Conservation (phyloP, 2,113 vertebrate genomes). For the Myiopsitta monachus region DNA sequence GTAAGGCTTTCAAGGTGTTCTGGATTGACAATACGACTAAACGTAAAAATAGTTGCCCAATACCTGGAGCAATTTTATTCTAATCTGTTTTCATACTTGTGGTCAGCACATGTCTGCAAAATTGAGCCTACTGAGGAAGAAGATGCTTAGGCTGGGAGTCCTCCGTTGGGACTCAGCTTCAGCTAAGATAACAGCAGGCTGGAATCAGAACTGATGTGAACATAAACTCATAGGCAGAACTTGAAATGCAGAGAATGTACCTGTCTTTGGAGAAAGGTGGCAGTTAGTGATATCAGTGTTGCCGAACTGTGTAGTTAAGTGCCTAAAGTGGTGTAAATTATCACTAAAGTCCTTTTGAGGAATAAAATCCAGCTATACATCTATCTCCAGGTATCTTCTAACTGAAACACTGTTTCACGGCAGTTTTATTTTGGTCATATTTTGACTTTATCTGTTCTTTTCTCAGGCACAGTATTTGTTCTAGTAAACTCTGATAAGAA, state of each 20-base stretch:
- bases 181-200: neutral
- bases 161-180: neutral
- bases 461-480: slow-evolving; percentile 40
- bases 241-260: neutral
- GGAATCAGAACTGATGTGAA: neutral
- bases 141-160: neutral
- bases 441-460: slow-evolving; percentile 55
- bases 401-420: neutral
- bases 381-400: slow-evolving; percentile 26
- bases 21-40: neutral
- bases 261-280: neutral
- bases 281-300: neutral
- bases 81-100: neutral
- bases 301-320: slow-evolving; percentile 17
- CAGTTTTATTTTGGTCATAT: slow-evolving; percentile 49
- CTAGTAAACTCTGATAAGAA: slow-evolving; percentile 56
- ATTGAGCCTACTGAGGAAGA: neutral
- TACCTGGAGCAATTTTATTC: neutral
- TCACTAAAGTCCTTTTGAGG: slow-evolving; percentile 19
- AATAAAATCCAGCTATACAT: slow-evolving; percentile 8
- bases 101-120: neutral
- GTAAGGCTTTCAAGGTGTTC: neutral
- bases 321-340: slow-evolving; percentile 31
- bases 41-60: neutral
- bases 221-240: neutral